Percentiles rank a stretch among this genome's conserved stretches.
Evolutionary conservation across 1,140 invertebrate genomes (phyloP).

Genomic region (Meloidogyne chitwoodi): DNA sequence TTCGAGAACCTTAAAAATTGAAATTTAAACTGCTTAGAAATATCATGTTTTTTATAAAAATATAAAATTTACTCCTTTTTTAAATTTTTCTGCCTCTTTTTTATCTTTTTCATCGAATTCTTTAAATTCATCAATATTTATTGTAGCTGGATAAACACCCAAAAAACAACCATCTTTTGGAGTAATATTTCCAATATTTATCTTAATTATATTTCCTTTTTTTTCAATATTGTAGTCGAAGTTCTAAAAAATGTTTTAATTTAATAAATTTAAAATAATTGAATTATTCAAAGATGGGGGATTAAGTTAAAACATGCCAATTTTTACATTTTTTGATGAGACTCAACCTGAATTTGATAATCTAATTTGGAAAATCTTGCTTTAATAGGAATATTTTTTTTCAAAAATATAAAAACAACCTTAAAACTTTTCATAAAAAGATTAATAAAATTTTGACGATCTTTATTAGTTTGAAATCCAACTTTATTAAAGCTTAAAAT

Average conservation of each 20-base stretch:
- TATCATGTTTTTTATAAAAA: conserved; percentile 17
- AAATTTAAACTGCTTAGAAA: too few relatives aligned
- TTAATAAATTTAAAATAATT: too few relatives aligned
- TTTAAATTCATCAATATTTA: conserved; percentile 59
- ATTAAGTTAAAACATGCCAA: too few relatives aligned
- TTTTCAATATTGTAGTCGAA: neutral
- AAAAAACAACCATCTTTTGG: conserved; percentile 56
- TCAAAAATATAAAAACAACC: too few relatives aligned
- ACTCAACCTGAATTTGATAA: too few relatives aligned
- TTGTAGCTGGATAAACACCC: conserved; percentile 57
- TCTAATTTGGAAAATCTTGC: too few relatives aligned
- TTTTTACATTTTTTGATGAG: too few relatives aligned
- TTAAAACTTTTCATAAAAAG: conserved; percentile 32
- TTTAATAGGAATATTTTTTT: too few relatives aligned
- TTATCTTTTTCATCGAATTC: conserved; percentile 43
- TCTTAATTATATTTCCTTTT: conserved; percentile 44
- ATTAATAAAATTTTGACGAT: conserved; percentile 52
- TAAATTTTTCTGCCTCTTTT: conserved; percentile 47
- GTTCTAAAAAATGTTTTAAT: too few relatives aligned
- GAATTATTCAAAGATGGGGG: too few relatives aligned
- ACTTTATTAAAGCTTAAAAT: conserved; percentile 57
- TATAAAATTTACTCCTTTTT: conserved; percentile 33
- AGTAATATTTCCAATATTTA: conserved; percentile 53
- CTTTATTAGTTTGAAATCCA: conserved; percentile 59
- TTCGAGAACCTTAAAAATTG: conserved; percentile 46